phyloP scores from a whole-genome alignment of 2,113 vertebrate species.

The Anguilla japonica region DNA sequence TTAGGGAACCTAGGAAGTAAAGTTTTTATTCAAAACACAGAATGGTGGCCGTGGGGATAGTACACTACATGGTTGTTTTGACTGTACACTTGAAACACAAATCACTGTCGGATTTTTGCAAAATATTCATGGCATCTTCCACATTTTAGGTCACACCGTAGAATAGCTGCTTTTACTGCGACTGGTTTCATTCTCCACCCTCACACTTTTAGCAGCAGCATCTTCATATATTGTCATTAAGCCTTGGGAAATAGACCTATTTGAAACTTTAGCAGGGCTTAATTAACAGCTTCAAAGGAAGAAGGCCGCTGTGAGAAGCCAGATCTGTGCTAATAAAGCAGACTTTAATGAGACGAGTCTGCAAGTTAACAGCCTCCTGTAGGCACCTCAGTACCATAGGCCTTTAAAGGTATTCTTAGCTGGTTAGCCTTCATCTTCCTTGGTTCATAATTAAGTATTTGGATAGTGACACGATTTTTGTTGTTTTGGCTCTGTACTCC shows the following conservation, averaged over 20 bases:
- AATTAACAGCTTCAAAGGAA: neutral
- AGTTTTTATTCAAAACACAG: conserved; percentile 1
- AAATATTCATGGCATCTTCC: neutral
- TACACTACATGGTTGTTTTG: neutral
- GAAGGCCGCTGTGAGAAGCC: neutral
- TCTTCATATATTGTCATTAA: neutral
- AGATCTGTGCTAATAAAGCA: neutral
- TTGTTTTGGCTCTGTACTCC: too few species aligned
- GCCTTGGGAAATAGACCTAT: conserved; percentile 12
- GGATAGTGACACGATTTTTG: too few species aligned
- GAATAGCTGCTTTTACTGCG: neutral
- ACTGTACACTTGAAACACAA: neutral
- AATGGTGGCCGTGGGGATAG: neutral
- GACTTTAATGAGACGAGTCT: neutral
- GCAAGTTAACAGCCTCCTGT: neutral
- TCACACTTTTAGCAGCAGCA: neutral
- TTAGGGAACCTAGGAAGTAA: neutral
- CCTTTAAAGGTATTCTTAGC: neutral
- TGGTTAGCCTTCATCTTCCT: neutral
- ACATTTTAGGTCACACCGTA: neutral
- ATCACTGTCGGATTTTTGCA: neutral
- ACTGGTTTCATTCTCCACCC: neutral
- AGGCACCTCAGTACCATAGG: neutral
- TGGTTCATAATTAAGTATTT: neutral
- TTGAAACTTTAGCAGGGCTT: neutral